A percentile compares a stretch with the other conserved stretches of the same genome.
These are phyloP conservation scores for Cherax quadricarinatus DNA, from an alignment of 1,140 invertebrate genomes.

Conservation along the genomic window DNA sequence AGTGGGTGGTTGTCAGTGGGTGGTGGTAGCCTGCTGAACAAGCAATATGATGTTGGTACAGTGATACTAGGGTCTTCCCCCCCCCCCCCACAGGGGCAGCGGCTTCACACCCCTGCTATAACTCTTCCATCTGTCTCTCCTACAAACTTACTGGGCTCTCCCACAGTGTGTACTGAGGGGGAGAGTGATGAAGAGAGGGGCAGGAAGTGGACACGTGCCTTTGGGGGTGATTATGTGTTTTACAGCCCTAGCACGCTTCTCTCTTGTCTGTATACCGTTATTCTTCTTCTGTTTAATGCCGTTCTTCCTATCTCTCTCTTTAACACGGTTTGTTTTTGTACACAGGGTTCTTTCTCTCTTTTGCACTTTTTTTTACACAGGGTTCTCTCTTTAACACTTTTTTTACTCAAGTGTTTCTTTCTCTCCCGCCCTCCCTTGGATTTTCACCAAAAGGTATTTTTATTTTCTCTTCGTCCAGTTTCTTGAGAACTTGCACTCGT, in stretches of 20 bases:
- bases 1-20: background rate
- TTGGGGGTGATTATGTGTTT: too few species aligned
- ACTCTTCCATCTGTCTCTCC: background rate
- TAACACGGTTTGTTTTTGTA: too few species aligned
- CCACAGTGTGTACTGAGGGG: background rate
- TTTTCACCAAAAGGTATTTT: too few species aligned
- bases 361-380: background rate
- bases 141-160: too few species aligned
- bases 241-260: too few species aligned
- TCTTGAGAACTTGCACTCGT: too few species aligned
- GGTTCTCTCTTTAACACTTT: background rate
- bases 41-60: conserved; percentile 7
- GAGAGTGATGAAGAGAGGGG: background rate
- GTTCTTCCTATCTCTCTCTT: too few species aligned
- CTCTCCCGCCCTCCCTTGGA: too few species aligned
- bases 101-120: background rate
- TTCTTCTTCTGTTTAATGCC: too few species aligned
- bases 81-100: background rate
- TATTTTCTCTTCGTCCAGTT: too few species aligned
- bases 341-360: background rate
- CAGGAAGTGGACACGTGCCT: background rate
- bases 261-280: too few species aligned
- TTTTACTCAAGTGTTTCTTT: too few species aligned
- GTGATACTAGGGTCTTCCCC: background rate
- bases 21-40: background rate